Percentiles rank a stretch among this genome's conserved stretches.
phyloP scores from a whole-genome alignment of 2,888 invertebrate genomes.

The Notodonta dromedarius region DNA sequence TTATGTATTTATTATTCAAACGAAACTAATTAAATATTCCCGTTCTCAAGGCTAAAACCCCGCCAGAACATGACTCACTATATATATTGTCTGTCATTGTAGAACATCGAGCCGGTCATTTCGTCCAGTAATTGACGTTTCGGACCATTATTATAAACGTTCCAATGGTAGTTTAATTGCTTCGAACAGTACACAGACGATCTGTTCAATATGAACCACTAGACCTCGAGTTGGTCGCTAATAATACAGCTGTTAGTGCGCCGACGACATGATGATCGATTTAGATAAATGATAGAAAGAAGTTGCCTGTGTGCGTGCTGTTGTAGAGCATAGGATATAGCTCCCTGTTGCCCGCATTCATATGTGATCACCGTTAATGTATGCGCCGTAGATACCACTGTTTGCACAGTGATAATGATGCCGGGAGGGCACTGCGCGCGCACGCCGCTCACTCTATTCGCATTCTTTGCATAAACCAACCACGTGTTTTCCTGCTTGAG shows the following conservation, averaged over 20 bases:
- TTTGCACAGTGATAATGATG: constrained; percentile 73
- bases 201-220: neutral
- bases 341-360: constrained; percentile 51
- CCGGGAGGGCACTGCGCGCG: constrained; percentile 57
- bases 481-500: constrained; percentile 51
- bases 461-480: constrained; percentile 49
- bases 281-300: constrained; percentile 26
- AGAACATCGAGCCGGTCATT: constrained; percentile 9
- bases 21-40: constrained; percentile 23
- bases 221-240: neutral
- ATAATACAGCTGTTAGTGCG: constrained; percentile 10
- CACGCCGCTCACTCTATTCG: constrained; percentile 38
- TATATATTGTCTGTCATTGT: constrained; percentile 15
- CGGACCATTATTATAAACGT: constrained; percentile 4
- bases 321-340: constrained; percentile 50
- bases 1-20: constrained; percentile 2
- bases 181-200: neutral
- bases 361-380: constrained; percentile 56
- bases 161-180: constrained; percentile 16
- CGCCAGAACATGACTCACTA: constrained; percentile 30
- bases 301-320: constrained; percentile 26
- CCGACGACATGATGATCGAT: constrained; percentile 16
- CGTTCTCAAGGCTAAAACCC: constrained; percentile 27
- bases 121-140: constrained; percentile 4
- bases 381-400: constrained; percentile 65